These are phyloP conservation scores for Aplodontia rufa DNA, from an alignment of 2,113 vertebrate species.

Conservation along the genomic window DNA sequence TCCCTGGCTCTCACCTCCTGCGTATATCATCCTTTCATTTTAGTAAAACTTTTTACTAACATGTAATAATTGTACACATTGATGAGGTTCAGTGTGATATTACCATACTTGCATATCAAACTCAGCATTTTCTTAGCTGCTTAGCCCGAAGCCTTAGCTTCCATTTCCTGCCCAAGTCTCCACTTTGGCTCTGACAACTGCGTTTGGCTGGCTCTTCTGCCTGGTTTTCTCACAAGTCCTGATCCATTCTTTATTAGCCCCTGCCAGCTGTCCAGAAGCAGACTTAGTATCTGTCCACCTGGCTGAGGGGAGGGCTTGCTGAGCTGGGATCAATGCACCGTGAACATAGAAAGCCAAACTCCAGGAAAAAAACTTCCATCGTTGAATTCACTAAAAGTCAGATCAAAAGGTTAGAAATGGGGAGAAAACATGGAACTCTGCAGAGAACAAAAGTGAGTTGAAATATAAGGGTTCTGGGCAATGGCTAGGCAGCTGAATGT, in stretches of 20 bases:
- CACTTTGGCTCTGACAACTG: background rate
- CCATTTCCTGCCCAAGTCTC: background rate
- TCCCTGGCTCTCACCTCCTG: background rate
- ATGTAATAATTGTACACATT: background rate
- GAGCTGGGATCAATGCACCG: background rate
- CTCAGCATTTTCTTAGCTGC: background rate
- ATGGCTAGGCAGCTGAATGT: background rate
- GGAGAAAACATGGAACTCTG: background rate
- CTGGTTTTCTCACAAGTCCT: background rate
- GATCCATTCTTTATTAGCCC: background rate
- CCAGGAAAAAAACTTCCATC: background rate
- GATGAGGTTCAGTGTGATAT: too few species aligned
- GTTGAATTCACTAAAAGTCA: background rate
- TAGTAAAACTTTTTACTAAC: background rate
- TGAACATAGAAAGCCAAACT: background rate
- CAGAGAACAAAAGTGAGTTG: background rate
- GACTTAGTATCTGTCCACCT: background rate
- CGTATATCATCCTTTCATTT: background rate
- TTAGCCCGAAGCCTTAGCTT: background rate
- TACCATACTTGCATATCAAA: background rate
- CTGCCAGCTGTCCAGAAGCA: background rate
- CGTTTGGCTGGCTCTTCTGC: background rate
- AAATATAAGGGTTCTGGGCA: rapidly evolving
- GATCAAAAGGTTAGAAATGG: background rate
- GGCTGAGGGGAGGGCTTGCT: background rate